Conservation (phyloP, 2,888 invertebrate genomes). For the Acanthosepion pharaonis region DNA sequence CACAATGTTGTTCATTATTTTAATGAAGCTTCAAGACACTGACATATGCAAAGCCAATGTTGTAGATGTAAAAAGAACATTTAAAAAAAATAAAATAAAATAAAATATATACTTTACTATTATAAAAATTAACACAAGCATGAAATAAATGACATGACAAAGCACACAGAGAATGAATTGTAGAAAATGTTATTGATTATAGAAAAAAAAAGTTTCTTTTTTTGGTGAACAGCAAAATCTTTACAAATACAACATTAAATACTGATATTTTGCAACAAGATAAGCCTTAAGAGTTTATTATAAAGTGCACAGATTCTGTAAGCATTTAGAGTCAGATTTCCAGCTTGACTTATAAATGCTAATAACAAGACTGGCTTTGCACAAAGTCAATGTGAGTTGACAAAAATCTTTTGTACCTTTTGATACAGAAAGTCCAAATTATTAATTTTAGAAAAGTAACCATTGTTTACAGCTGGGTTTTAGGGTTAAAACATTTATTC, state of each 20-base stretch:
- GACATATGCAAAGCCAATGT: constrained; percentile 1
- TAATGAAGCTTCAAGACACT: constrained; percentile 6
- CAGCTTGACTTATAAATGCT: background rate
- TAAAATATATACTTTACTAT: background rate
- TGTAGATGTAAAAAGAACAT: background rate
- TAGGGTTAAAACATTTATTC: background rate
- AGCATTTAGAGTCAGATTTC: background rate
- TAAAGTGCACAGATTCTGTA: background rate
- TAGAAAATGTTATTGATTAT: background rate
- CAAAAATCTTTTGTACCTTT: background rate
- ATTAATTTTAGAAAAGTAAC: background rate
- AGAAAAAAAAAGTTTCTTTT: background rate
- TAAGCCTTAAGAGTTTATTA: background rate
- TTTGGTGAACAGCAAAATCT: background rate
- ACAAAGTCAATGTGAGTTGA: background rate
- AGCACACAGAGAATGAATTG: background rate
- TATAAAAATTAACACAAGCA: background rate
- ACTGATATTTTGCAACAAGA: background rate
- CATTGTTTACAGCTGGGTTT: background rate
- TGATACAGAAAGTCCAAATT: background rate
- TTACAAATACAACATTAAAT: background rate
- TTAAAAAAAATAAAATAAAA: no score
- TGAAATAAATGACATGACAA: background rate
- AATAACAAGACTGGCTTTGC: background rate
- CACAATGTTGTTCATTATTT: constrained; percentile 2